Evolutionary conservation across 2,888 invertebrate genomes (phyloP), one percentile per base, ranked within the genome.

Genomic region (Synergus gifuensis): DNA sequence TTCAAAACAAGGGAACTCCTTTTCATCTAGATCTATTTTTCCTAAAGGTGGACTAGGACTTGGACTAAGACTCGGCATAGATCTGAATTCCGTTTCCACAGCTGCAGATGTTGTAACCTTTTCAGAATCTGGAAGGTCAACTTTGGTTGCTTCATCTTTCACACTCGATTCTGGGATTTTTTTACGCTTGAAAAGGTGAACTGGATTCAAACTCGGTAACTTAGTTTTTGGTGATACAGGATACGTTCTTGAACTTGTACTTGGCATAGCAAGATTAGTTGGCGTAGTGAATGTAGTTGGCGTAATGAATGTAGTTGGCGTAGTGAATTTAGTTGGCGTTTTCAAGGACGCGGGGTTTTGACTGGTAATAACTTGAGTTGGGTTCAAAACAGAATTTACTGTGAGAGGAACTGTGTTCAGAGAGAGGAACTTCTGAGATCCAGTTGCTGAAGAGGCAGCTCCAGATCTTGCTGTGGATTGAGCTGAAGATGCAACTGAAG

Each of bases 131-230:
- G 8, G 5, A 36, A 36, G 36, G 4, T 36, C 18, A 9, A 9
- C 54, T 54, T 8, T 54, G 5, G 8, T 54, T 54, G n/a, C 54
- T n/a, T 5, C 16, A 16, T 54, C 54, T 8, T 54, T 54, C n/a
- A 8, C 54, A n/a, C 0, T 16, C 4, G n/a, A 9, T n/a, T 8
- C 0, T 8, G 0, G 8, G 16, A 1, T 8, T 8, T 8, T 54
- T 8, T 1, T 54, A 1, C 7, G n/a, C 54, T 54, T 54, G 0
- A 2, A 4, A 54, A 18, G 2, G 8, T 18, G 2, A 58, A n/a
- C 54, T 1, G 2, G n/a, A 8, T 8, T n/a, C 2, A 4, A 58
- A 58, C 9, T 58, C 8, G n/a, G 9, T 9, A 0, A 2, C 11
- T 44, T 9, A 36, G 36, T 36, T 36, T 36, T 5, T 36, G 36